Evolutionary conservation across 2,113 vertebrate genomes (phyloP), one percentile per base, ranked within the genome.

Genomic region (Hydrolagus affinis): DNA sequence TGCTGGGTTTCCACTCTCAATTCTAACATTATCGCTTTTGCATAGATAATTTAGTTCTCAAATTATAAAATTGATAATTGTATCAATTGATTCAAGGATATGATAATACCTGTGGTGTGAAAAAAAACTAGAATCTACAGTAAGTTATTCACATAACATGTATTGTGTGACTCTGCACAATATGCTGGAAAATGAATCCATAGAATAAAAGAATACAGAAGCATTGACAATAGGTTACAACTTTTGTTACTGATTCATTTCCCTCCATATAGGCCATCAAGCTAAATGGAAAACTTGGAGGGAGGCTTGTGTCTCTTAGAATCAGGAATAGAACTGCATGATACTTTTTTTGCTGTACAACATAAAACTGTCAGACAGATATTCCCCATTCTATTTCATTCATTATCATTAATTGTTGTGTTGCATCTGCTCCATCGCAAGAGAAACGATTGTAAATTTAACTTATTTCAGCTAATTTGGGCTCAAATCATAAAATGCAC

Each of bases 401-500:
- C 78, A 66, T 83, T 83, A 66, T 30, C 78, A 68, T 66, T 75
- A 30, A 32, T 19, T 21, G 73, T 75, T 83, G 64, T 28, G 66
- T 83, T 83, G 25, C 66, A 28, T 66, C 60, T 83, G 78, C 78
- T 68, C 62, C 62, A 83, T 66, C 23, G 32, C 66, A 62, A 83
- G 78, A 66, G 66, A 83, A 83, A 66, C 25, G 2, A 25, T 83
- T 66, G 25, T 66, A 30, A 83, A 83, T 83, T 83, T 83, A 62
- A 83, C 66, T 66, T 66, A 28, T 62, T 83, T 83, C 78, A 32
- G 25, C 32, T 83, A 23, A 66, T 66, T 83, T 68, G 19, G 25
- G 8, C 4, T 12, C n/a, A 74, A 60, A n/a, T 44, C 1, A 83
- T 66, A 28, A 17, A 17, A 32, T 28, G 11, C 6, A 44, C 44